Conservation (phyloP, 2,888 invertebrate genomes). For the Volucella inanis region DNA sequence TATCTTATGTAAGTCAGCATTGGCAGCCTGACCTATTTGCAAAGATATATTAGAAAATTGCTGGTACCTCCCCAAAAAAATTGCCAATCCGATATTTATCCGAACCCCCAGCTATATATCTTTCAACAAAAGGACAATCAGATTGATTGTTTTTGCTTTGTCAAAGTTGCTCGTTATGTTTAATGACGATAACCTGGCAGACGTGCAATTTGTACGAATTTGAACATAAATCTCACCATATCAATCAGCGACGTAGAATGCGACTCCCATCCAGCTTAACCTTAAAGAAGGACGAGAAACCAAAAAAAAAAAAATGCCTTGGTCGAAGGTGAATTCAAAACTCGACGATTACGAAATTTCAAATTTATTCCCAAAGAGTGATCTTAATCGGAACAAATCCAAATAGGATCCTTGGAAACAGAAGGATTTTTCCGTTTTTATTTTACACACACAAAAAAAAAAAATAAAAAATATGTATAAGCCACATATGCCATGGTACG, state of each 20-base stretch:
- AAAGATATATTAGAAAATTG: too few species aligned
- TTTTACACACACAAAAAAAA: background rate
- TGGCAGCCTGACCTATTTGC: too few species aligned
- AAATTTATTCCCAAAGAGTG: conserved; percentile 31
- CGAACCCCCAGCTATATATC: too few species aligned
- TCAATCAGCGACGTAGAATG: conserved; percentile 10
- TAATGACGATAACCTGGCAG: too few species aligned
- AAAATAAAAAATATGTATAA: conserved; percentile 35
- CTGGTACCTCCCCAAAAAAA: too few species aligned
- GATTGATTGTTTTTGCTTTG: too few species aligned
- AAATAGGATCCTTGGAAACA: conserved; percentile 8
- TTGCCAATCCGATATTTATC: too few species aligned
- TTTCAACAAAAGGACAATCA: too few species aligned
- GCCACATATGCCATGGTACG: conserved; percentile 23
- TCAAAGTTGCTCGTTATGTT: too few species aligned
- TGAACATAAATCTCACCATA: background rate
- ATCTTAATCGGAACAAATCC: conserved; percentile 36
- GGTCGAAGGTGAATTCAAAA: conserved; percentile 1
- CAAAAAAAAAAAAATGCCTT: background rate
- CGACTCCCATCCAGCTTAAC: background rate
- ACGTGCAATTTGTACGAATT: too few species aligned
- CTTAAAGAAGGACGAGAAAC: too few species aligned
- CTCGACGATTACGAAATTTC: background rate
- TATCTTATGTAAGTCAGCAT: too few species aligned
- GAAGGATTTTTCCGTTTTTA: background rate